These are phyloP conservation scores for Petrocephalus schoutedeni DNA, from an alignment of 2,797 vertebrate genomes.

Conservation along the genomic window DNA sequence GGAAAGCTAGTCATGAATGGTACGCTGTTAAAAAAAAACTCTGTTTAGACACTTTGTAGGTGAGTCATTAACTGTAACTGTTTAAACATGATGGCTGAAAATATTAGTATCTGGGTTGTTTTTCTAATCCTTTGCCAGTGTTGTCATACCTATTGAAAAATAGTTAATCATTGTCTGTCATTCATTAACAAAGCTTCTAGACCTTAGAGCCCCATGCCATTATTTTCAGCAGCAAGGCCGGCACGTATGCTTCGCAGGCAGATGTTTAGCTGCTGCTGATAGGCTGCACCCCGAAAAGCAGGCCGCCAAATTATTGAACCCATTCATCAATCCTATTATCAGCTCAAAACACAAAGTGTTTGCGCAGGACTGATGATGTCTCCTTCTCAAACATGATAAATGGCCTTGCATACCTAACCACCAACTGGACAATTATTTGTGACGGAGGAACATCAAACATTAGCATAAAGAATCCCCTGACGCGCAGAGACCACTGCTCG, in stretches of 20 bases:
- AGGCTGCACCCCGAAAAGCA: background rate
- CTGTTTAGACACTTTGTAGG: background rate
- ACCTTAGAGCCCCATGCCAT: background rate
- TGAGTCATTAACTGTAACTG: background rate
- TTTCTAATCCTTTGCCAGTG: background rate
- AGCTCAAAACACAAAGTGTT: background rate
- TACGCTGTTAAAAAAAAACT: background rate
- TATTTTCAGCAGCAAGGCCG: background rate
- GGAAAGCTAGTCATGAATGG: background rate
- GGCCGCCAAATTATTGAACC: background rate
- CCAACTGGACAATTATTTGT: background rate
- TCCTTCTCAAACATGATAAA: background rate
- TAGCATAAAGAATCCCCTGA: background rate
- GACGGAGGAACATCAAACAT: background rate
- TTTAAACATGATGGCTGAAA: background rate
- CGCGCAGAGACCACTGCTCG: background rate
- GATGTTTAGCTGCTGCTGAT: background rate
- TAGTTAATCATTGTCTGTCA: background rate
- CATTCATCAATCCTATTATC: constrained; percentile 7
- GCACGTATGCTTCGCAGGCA: background rate
- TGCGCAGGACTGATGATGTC: background rate
- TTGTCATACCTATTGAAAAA: background rate
- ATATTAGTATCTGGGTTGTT: background rate
- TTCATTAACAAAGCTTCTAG: background rate
- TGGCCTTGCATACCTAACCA: background rate